Conservation (phyloP, 2,113 vertebrate species). For the Oncorhynchus keta region DNA sequence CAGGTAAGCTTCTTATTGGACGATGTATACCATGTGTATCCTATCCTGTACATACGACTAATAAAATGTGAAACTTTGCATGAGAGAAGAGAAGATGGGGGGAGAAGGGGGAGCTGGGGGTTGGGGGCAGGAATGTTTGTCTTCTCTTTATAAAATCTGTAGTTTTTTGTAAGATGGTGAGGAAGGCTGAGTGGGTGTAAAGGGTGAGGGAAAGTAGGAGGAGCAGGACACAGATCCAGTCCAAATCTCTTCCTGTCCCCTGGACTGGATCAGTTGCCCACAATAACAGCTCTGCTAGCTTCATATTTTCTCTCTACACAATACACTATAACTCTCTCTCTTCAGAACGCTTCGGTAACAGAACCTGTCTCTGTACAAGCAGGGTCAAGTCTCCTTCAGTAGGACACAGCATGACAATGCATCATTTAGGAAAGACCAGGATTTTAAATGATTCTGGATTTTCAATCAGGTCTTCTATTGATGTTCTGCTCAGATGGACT, state of each 20-base stretch:
- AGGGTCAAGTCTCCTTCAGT: neutral
- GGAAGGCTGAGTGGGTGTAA: conserved; percentile 55
- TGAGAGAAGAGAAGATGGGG: conserved; percentile 23
- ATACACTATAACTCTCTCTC: neutral
- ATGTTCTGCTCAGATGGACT: no score
- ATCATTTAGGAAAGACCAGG: neutral
- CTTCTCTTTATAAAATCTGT: conserved; percentile 63
- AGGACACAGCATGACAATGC: neutral
- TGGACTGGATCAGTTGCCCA: neutral
- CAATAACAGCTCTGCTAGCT: neutral
- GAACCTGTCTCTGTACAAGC: neutral
- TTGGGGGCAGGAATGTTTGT: conserved; percentile 53
- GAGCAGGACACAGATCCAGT: neutral
- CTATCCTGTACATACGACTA: no score
- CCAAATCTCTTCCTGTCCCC: neutral
- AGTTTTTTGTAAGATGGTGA: conserved; percentile 60
- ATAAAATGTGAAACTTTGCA: no score
- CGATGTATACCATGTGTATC: no score
- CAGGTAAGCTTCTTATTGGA: no score
- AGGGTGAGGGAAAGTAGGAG: conserved; percentile 52
- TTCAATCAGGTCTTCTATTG: no score
- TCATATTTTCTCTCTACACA: neutral
- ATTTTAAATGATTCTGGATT: no score
- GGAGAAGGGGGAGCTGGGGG: conserved; percentile 22
- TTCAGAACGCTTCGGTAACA: no score